phyloP scores from a whole-genome alignment of 2,113 vertebrate species.

The Archilochus colubris region DNA sequence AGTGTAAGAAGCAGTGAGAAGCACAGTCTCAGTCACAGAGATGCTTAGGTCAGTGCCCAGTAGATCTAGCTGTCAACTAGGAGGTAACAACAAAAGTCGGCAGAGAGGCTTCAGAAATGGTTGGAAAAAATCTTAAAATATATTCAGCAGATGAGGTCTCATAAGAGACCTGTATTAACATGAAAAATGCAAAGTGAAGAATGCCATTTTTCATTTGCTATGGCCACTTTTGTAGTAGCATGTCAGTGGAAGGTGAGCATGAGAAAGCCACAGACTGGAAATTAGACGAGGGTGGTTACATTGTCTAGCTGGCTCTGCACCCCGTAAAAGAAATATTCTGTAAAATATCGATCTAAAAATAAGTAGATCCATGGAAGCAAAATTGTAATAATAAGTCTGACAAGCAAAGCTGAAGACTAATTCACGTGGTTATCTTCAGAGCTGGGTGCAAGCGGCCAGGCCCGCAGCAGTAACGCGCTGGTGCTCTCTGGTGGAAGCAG shows the following conservation, averaged over 20 bases:
- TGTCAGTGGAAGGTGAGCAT: rapidly evolving
- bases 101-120: not conserved
- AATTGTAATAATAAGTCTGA: rapidly evolving
- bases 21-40: rapidly evolving
- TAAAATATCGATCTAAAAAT: not conserved
- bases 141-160: not conserved
- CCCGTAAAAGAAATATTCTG: rapidly evolving
- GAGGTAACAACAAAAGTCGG: not conserved
- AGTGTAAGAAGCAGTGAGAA: not conserved
- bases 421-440: not conserved
- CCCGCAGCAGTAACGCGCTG: not conserved
- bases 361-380: not conserved
- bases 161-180: not conserved
- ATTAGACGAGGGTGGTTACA: not conserved
- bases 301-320: not conserved
- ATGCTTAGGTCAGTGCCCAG: not conserved
- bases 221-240: not conserved
- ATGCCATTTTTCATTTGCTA: rapidly evolving
- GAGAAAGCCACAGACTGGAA: rapidly evolving
- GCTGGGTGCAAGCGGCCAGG: no score
- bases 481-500: slow-evolving; percentile 68
- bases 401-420: not conserved
- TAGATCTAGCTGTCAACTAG: not conserved
- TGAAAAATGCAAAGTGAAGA: not conserved
- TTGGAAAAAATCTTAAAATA: not conserved